A percentile compares a stretch with the other conserved stretches of the same genome.
phyloP scores from a whole-genome alignment of 2,888 invertebrate species.

The Cyrtodaria siliqua region DNA sequence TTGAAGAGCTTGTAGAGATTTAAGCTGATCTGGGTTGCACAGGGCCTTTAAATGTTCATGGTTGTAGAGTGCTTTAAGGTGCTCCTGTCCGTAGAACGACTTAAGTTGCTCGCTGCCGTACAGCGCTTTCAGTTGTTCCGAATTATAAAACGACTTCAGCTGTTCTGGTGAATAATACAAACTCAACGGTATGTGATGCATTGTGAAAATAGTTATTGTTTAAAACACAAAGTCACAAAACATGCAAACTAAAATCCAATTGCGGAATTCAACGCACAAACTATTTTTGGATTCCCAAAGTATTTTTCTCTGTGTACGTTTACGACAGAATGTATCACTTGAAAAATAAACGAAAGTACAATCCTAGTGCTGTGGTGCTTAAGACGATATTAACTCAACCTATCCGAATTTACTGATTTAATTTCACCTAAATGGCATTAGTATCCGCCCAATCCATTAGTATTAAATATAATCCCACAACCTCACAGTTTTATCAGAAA shows the following conservation, averaged over 20 bases:
- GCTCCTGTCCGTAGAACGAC: conserved; percentile 55
- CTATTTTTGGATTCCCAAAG: not conserved
- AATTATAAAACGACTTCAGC: conserved; percentile 56
- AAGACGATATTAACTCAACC: conserved; percentile 21
- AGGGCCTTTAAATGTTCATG: conserved; percentile 59
- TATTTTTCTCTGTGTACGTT: no score
- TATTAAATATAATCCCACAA: conserved; percentile 50
- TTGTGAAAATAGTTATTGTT: conserved; percentile 2
- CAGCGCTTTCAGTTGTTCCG: conserved; percentile 55
- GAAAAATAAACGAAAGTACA: no score
- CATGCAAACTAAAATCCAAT: not conserved
- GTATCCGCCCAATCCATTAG: conserved; percentile 60
- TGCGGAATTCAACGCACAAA: not conserved
- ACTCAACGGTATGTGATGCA: conserved; percentile 63
- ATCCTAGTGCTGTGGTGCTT: not conserved
- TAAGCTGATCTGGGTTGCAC: conserved; percentile 53
- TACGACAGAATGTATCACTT: no score
- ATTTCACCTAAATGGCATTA: conserved; percentile 51
- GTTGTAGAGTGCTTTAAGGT: conserved; percentile 52
- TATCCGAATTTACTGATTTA: conserved; percentile 45
- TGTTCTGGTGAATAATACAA: conserved; percentile 64
- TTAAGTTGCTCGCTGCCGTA: conserved; percentile 60
- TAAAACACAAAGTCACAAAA: no score
- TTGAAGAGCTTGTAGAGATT: conserved; percentile 43
- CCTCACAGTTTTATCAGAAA: conserved; percentile 46